phyloP scores from a whole-genome alignment of 2,888 invertebrate genomes.

The Halocaridina rubra region DNA sequence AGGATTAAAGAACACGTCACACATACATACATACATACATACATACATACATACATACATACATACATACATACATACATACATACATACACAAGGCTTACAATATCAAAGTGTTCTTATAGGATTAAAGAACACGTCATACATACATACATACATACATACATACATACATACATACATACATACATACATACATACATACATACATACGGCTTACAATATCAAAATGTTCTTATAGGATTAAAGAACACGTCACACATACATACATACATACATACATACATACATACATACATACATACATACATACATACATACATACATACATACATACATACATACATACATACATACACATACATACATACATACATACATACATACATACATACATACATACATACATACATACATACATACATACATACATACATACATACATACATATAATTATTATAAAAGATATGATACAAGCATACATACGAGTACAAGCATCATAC shows the following conservation, averaged over 20 bases:
- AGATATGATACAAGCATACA: neutral
- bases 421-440: neutral
- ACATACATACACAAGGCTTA: too few relatives aligned
- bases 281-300: neutral
- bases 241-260: too few relatives aligned
- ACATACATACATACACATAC: neutral
- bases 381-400: slow-evolving; percentile 15
- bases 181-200: neutral
- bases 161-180: neutral
- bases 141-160: too few relatives aligned
- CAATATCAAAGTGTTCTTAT: too few relatives aligned
- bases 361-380: neutral
- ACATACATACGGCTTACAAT: neutral
- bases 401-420: neutral
- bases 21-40: too few relatives aligned
- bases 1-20: too few relatives aligned
- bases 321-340: neutral
- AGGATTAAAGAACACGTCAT: too few relatives aligned
- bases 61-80: too few relatives aligned
- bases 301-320: neutral
- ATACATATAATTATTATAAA: neutral
- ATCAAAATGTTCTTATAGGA: neutral
- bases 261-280: neutral
- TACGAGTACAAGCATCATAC: too few relatives aligned
- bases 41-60: too few relatives aligned